A percentile compares a stretch with the other conserved stretches of the same genome.
phyloP scores from a whole-genome alignment of 30 jellyfish, hydroid and myxozoan species.

The Aurelia sp. region DNA sequence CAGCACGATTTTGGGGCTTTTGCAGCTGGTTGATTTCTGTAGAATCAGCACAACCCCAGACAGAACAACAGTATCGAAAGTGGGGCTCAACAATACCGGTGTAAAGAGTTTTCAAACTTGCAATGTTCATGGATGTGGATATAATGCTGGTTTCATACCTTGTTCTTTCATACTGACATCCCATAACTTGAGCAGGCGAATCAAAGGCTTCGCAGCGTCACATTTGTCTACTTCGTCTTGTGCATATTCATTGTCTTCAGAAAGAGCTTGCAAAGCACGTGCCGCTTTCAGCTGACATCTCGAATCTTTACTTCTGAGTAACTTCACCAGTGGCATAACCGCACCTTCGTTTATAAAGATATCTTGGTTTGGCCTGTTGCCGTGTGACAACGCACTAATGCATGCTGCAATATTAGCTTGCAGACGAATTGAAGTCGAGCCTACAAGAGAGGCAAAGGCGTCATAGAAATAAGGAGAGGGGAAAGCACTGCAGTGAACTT shows the following conservation, averaged over 20 bases:
- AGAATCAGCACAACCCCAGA: no score
- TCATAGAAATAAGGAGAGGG: neutral
- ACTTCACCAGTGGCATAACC: constrained; percentile 52
- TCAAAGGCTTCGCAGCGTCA: constrained; percentile 72
- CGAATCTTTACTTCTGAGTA: constrained; percentile 57
- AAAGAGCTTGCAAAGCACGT: constrained; percentile 60
- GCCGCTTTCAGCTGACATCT: constrained; percentile 82
- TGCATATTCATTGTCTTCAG: constrained; percentile 62
- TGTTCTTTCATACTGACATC: constrained; percentile 74
- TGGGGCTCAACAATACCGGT: no score
- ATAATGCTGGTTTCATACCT: constrained; percentile 11
- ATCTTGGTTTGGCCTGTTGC: constrained; percentile 64
- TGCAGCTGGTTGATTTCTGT: no score
- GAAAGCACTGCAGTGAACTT: neutral
- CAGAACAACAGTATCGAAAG: no score
- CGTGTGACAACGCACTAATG: constrained; percentile 48
- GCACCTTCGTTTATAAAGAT: constrained; percentile 48
- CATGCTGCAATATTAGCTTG: constrained; percentile 80
- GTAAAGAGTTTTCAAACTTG: no score
- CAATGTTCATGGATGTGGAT: no score
- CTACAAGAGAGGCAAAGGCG: neutral
- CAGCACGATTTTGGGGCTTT: no score
- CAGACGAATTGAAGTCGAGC: constrained; percentile 56
- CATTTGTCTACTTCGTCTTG: constrained; percentile 70
- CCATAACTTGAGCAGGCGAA: constrained; percentile 73